phyloP scores from a whole-genome alignment of 64 coral and sea anemone genomes.

The Pachyseris speciosa region DNA sequence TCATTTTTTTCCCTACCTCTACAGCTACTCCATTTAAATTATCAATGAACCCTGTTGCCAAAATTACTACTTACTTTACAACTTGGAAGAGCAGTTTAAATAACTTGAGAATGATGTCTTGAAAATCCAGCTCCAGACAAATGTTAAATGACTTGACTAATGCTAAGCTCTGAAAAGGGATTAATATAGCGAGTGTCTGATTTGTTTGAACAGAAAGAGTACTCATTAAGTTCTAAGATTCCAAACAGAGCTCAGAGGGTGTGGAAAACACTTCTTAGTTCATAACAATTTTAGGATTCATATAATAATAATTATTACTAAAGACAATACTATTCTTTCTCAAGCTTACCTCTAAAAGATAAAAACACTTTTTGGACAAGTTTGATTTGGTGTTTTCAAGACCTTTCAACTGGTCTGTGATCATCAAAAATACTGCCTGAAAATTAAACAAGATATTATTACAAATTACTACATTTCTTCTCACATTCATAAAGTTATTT shows the following conservation, averaged over 20 bases:
- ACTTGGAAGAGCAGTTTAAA: conserved; percentile 87
- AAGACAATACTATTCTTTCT: not conserved
- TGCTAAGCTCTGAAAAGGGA: conserved; percentile 66
- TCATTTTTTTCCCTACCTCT: too few relatives aligned
- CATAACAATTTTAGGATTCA: too few relatives aligned
- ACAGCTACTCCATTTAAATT: too few relatives aligned
- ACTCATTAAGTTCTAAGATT: not conserved
- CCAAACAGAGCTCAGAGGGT: too few relatives aligned
- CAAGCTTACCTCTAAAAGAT: conserved; percentile 69
- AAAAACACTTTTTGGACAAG: conserved; percentile 64
- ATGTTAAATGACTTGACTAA: conserved; percentile 88
- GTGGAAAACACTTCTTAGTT: too few relatives aligned
- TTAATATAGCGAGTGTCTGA: not conserved
- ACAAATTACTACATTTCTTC: not conserved
- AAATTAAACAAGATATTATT: not conserved
- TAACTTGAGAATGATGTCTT: conserved; percentile 85
- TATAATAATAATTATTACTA: too few relatives aligned
- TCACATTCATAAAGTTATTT: too few relatives aligned
- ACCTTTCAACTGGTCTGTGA: conserved; percentile 69
- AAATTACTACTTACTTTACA: conserved; percentile 79
- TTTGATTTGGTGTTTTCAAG: conserved; percentile 72
- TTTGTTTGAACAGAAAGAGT: not conserved
- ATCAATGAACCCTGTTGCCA: too few relatives aligned
- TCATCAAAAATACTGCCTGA: conserved; percentile 76
- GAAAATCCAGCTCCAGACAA: conserved; percentile 89